These are phyloP conservation scores for Lutra lutra DNA, from an alignment of 2,797 vertebrate species.

Conservation along the genomic window DNA sequence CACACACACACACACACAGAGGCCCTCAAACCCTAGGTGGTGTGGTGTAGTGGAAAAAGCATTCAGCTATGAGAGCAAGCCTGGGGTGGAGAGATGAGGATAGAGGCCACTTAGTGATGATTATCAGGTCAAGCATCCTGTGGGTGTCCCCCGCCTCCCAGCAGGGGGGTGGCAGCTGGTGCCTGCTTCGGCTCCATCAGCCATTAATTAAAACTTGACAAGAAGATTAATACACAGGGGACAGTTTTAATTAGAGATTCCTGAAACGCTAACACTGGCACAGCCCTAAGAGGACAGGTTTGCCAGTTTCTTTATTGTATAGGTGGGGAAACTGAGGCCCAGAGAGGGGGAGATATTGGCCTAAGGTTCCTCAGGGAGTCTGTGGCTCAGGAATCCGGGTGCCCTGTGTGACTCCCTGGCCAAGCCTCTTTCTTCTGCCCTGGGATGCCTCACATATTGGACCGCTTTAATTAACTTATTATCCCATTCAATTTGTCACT, in stretches of 20 bases:
- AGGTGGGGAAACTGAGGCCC: slow-evolving; percentile 64
- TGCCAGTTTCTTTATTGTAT: slow-evolving; percentile 19
- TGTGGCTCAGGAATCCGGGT: slow-evolving; percentile 38
- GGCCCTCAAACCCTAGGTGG: neutral
- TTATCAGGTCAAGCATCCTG: slow-evolving; percentile 71
- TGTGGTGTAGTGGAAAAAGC: slow-evolving; percentile 12
- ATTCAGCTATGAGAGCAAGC: neutral
- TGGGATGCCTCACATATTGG: slow-evolving; percentile 71
- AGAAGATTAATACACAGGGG: slow-evolving; percentile 87
- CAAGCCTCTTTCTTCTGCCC: slow-evolving; percentile 42
- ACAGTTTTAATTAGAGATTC: slow-evolving; percentile 83
- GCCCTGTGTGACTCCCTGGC: neutral
- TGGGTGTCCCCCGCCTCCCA: slow-evolving; percentile 39
- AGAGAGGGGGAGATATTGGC: neutral
- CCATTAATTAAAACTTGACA: slow-evolving; percentile 88
- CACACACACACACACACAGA: neutral
- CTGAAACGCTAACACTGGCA: slow-evolving; percentile 58
- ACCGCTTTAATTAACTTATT: slow-evolving; percentile 88
- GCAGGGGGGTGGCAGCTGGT: slow-evolving; percentile 66
- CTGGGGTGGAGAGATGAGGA: slow-evolving; percentile 2
- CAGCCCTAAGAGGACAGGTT: slow-evolving; percentile 12
- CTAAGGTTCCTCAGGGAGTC: neutral
- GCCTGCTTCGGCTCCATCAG: slow-evolving; percentile 81
- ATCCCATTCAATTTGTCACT: slow-evolving; percentile 81
- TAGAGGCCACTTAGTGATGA: slow-evolving; percentile 64